Evolutionary conservation across 2,113 vertebrate species (phyloP), one percentile per base, ranked within the genome.

Genomic region (Alexandromys fortis): DNA sequence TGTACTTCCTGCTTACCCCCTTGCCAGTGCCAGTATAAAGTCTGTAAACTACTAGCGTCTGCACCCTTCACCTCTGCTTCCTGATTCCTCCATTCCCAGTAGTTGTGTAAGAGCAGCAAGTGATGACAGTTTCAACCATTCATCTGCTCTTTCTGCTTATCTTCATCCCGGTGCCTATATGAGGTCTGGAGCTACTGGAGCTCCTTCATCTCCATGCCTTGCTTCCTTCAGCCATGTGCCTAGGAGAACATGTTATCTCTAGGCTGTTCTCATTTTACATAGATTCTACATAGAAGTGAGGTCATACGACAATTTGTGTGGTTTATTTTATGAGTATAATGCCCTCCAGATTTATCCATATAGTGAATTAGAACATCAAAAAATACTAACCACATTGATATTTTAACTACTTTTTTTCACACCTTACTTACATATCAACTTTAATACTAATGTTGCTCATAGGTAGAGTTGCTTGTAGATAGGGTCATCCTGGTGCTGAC

Each of bases 201-300:
- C 1, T 2, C 8, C 9, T 65, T 72, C 30, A n/a, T 3, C 38
- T 17, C 3, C 16, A 33, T 33, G 47, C 5, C 33, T 4, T 1
- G 19, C 13, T 61, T 49, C 9, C 30, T 28, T 52, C 38, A 1
- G 0, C 30, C 2, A 30, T 7, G 26, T n/a, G 16, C 7, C n/a
- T 61, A 14, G 1, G 0, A 87, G n/a, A n/a, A 19, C 4, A 14
- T 28, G 7, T 33, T 13, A 6, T 35, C 3, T 12, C 22, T 72
- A 30, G n/a, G 3, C 35, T 81, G 1, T 42, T 8, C 55, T 65
- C 9, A 33, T 7, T 52, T 28, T 52, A 21, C 8, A 65, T 65
- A 28, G 81, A 78, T 26, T 52, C 42, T 30, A 52, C 19, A 17
- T n/a, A 7, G 30, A 58, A 72, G 24, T 78, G 26, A 79, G 14